Evolutionary conservation across 1,140 invertebrate genomes (phyloP), one percentile per base, ranked within the genome.

Genomic region (Anagrus nilaparvatae): DNA sequence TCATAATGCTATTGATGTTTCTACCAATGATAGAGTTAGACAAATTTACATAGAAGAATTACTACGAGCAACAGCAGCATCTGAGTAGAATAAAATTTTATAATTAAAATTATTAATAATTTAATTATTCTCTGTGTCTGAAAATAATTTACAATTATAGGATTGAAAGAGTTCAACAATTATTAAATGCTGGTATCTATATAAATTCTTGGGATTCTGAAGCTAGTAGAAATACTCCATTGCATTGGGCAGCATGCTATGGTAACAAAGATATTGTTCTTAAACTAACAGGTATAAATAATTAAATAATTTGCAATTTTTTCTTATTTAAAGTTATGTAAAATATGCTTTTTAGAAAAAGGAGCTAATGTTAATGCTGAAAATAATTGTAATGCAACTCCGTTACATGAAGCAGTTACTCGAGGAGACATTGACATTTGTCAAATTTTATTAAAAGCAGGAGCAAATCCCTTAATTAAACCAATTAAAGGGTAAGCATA

Each of bases 231-330:
- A 79, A 78, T 51, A 76, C 77, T 5, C 73, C 77, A 9, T 59
- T 80, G 17, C 77, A 80, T 56, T 79, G 77, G 77, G 78, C 76
- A 37, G 75, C 76, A 25, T 75, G 74, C 50, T 79, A 75, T 58
- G 74, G 72, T 12, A 74, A 73, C 52, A 69, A 67, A 48, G 69
- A 75, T 40, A 69, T 75, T 36, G 63, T 79, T 3, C 55, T 66
- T 18, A 78, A 67, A 59, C 63, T 79, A 30, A 71, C 75, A 54
- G 67, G 77, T 77, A 64, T 58, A 54, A 18, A 21, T 45, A n/a
- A n/a, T n/a, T n/a, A n/a, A n/a, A n/a, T n/a, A n/a, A n/a, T n/a
- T n/a, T n/a, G n/a, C 24, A 30, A 35, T 38, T 43, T 30, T 7
- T 28, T 27, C n/a, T 25, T n/a, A 9, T 36, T 4, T 20, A 40